Percentiles rank a stretch among this genome's conserved stretches.
These are phyloP conservation scores for Telmatochromis brichardi DNA, from an alignment of 2,113 vertebrate species.

Conservation along the genomic window DNA sequence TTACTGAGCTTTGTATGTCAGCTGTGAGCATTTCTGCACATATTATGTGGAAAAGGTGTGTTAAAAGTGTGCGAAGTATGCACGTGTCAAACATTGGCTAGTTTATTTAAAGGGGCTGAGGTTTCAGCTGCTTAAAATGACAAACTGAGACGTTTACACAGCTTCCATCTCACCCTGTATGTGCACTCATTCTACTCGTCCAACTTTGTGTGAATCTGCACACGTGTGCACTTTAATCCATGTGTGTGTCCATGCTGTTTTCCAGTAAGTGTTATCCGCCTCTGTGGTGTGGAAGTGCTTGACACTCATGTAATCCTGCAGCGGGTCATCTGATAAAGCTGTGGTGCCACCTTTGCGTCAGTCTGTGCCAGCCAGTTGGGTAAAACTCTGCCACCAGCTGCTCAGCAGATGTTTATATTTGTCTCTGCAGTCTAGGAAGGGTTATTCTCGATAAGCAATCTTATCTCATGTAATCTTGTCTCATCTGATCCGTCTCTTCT, in stretches of 20 bases:
- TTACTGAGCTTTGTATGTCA: not conserved
- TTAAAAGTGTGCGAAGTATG: not conserved
- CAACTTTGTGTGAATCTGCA: not conserved
- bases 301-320: conserved; percentile 73
- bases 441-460: conserved; percentile 33
- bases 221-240: conserved; percentile 23
- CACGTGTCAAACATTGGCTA: not conserved
- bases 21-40: not conserved
- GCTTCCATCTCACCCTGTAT: not conserved
- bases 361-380: conserved; percentile 63
- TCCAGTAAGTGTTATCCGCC: conserved; percentile 25
- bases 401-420: conserved; percentile 75
- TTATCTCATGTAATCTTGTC: not conserved
- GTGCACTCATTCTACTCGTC: not conserved
- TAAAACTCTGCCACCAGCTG: conserved; percentile 68
- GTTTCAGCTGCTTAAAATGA: conserved; percentile 10
- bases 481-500: not conserved
- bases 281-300: conserved; percentile 60
- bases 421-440: conserved; percentile 43
- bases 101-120: conserved; percentile 18
- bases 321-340: conserved; percentile 61
- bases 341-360: conserved; percentile 46
- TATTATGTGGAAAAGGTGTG: not conserved
- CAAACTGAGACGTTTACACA: not conserved
- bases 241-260: conserved; percentile 6